A percentile compares a stretch with the other conserved stretches of the same genome.
Evolutionary conservation across 64 coral and sea anemone genomes (phyloP).

Genomic region (Orbicella faveolata): DNA sequence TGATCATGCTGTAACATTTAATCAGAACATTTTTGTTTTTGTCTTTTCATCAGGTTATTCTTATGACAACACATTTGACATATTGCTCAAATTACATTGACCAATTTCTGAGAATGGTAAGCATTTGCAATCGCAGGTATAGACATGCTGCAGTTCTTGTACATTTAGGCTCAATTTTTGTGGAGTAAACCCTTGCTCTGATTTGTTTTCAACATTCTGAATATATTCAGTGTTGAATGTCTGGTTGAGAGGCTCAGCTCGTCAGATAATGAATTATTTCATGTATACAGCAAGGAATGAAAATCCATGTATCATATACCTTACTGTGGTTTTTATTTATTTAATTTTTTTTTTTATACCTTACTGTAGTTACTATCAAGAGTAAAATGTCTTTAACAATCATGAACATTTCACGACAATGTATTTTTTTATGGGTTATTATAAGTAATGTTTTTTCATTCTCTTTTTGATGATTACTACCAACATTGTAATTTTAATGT

Average conservation of each 20-base stretch:
- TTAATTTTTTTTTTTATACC: too few species aligned
- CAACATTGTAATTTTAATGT: neutral
- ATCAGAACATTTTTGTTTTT: neutral
- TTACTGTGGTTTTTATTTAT: too few species aligned
- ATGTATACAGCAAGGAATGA: too few species aligned
- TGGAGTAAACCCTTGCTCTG: neutral
- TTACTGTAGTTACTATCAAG: too few species aligned
- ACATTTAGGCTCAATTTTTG: neutral
- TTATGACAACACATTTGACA: conserved; percentile 75
- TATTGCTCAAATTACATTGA: conserved; percentile 67
- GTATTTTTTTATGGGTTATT: too few species aligned
- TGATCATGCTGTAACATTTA: neutral
- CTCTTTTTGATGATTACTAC: neutral
- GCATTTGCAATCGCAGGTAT: neutral
- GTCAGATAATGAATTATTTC: too few species aligned
- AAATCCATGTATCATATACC: too few species aligned
- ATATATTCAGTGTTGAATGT: neutral
- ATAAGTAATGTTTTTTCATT: neutral
- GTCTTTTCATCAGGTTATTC: conserved; percentile 44
- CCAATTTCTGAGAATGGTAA: conserved; percentile 67
- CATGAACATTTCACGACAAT: too few species aligned
- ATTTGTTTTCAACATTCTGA: neutral
- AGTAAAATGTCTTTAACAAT: too few species aligned
- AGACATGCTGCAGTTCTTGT: neutral
- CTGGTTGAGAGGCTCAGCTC: too few species aligned